Percentiles rank a stretch among this genome's conserved stretches.
These are phyloP conservation scores for Pachypsylla venusta DNA, from an alignment of 1,140 invertebrate species.

Conservation along the genomic window DNA sequence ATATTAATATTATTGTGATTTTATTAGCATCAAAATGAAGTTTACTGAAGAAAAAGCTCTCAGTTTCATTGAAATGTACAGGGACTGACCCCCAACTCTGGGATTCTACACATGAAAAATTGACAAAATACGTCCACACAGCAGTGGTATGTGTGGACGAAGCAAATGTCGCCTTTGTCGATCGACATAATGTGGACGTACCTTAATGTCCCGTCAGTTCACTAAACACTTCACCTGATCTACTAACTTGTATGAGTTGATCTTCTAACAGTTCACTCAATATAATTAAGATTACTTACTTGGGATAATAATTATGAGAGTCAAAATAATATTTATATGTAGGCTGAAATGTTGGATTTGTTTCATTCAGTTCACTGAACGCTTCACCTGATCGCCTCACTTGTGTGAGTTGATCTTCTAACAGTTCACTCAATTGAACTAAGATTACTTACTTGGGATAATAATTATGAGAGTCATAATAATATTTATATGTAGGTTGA, in stretches of 20 bases:
- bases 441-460: slow-evolving; percentile 69
- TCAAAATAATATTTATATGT: slow-evolving; percentile 73
- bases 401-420: slow-evolving; percentile 55
- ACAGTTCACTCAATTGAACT: slow-evolving; percentile 44
- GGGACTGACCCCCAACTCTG: too few relatives aligned
- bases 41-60: too few relatives aligned
- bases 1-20: too few relatives aligned
- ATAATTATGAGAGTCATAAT: slow-evolving; percentile 52
- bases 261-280: slow-evolving; percentile 47
- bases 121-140: too few relatives aligned
- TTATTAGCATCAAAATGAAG: too few relatives aligned
- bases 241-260: slow-evolving; percentile 52
- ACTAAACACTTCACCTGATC: slow-evolving; percentile 56
- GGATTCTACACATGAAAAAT: too few relatives aligned
- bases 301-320: slow-evolving; percentile 58
- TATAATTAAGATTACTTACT: too few relatives aligned
- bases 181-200: too few relatives aligned
- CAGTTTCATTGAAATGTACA: too few relatives aligned
- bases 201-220: slow-evolving; percentile 61
- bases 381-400: slow-evolving; percentile 55
- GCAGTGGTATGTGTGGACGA: too few relatives aligned
- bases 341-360: slow-evolving; percentile 58
- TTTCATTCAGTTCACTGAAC: slow-evolving; percentile 63
- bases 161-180: too few relatives aligned
- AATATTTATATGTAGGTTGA: slow-evolving; percentile 80